phyloP scores from a whole-genome alignment of 2,888 invertebrate species.

The Drosophila atripex region DNA sequence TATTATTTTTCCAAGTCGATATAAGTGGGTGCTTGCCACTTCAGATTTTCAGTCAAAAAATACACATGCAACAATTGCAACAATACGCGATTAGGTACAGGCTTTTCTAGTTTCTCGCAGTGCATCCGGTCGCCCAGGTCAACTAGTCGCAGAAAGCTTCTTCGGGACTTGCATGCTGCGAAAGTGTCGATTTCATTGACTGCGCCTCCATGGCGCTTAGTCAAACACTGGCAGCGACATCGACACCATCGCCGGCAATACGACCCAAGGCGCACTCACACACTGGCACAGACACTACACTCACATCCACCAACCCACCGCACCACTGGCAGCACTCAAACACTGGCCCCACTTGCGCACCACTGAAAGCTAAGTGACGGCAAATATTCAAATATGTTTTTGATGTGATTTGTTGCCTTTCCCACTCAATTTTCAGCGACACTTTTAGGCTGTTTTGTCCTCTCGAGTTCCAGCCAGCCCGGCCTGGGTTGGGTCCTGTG shows the following conservation, averaged over 20 bases:
- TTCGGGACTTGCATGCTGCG: slow-evolving; percentile 30
- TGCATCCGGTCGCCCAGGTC: background rate
- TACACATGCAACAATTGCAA: no score
- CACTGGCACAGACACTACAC: slow-evolving; percentile 8
- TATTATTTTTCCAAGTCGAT: no score
- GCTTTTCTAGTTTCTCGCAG: background rate
- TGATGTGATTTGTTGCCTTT: slow-evolving; percentile 74
- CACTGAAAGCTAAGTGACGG: slow-evolving; percentile 73
- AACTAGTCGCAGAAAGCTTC: slow-evolving; percentile 23
- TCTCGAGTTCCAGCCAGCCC: slow-evolving; percentile 17
- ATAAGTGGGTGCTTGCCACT: no score
- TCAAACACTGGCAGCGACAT: slow-evolving; percentile 73
- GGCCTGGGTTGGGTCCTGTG: background rate
- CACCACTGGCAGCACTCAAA: slow-evolving; percentile 1
- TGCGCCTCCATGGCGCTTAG: slow-evolving; percentile 54
- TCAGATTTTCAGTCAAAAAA: no score
- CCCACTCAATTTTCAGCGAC: slow-evolving; percentile 66
- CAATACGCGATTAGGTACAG: no score
- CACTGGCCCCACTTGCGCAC: slow-evolving; percentile 19
- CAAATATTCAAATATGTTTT: slow-evolving; percentile 80
- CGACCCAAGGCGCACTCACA: slow-evolving; percentile 34
- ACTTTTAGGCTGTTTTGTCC: slow-evolving; percentile 59
- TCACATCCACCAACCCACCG: background rate
- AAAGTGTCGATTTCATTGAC: slow-evolving; percentile 46
- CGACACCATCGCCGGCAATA: slow-evolving; percentile 55